Evolutionary conservation across 1,140 invertebrate species (phyloP), one percentile per base, ranked within the genome.

Genomic region (Euschistus heros): DNA sequence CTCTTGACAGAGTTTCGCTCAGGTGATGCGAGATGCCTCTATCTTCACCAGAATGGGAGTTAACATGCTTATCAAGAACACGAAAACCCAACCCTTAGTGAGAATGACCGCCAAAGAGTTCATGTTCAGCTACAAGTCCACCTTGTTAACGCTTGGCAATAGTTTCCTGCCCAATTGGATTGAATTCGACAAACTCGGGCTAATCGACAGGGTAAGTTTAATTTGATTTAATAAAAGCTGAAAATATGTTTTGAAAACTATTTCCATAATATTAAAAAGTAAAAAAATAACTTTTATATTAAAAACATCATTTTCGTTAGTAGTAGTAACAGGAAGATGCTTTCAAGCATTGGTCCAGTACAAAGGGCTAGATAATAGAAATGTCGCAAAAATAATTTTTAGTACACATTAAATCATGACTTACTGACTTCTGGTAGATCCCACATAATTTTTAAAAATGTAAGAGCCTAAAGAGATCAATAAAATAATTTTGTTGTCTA

Each of bases 61-160:
- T 1, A 89, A 89, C 73, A 70, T 84, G 6, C 69, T 91, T 0
- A 84, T 91, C 17, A 73, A 76, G 2, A 78, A 86, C 59, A 86
- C 85, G 0, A 77, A 86, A 18, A 79, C 82, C 1, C 75, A 84
- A 62, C 86, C 88, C 0, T 74, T 91, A 17, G 82, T 87, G 0
- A 74, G 79, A 70, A 89, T 90, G 85, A 89, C 87, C 0, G 87
- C 88, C 0, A 82, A 76, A 63, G 88, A 91, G 73, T 91, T 91
- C 72, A 91, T 91, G 88, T 91, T 91, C 71, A 87, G 87, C 0
- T 89, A 88, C 74, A 74, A 84, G 65, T 86, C 85, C 1, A 75
- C 84, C 2, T 74, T 91, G 37, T 84, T 89, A 71, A 86, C 84
- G 0, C 71, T 91, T 24, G 89, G 88, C 0, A 87, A 90, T 72